These are phyloP conservation scores for Formica aserva DNA, from an alignment of 2,888 invertebrate species.

Conservation along the genomic window DNA sequence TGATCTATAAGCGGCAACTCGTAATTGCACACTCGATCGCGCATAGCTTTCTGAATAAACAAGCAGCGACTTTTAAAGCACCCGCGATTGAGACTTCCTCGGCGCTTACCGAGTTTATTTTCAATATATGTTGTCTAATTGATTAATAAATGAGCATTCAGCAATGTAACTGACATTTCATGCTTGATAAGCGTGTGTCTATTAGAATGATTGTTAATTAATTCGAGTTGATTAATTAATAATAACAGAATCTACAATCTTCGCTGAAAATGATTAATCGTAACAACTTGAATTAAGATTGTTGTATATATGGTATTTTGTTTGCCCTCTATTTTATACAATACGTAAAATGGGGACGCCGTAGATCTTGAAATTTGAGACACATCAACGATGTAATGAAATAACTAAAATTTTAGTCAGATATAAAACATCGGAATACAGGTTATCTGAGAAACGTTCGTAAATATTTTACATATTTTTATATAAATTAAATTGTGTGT, in stretches of 20 bases:
- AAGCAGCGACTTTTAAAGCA: conserved; percentile 22
- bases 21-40: conserved; percentile 33
- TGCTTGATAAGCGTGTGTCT: neutral
- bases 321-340: neutral
- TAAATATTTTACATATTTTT: neutral
- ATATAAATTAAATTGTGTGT: neutral
- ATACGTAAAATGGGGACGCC: neutral
- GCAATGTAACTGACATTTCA: neutral
- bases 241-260: neutral
- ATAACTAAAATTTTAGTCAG: neutral
- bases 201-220: conserved; percentile 29
- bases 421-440: neutral
- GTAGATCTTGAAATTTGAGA: conserved; percentile 8
- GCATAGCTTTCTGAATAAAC: conserved; percentile 24
- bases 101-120: neutral
- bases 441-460: neutral
- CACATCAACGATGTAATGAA: neutral
- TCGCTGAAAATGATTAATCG: neutral
- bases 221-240: neutral
- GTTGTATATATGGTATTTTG: neutral
- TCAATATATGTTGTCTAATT: conserved; percentile 22
- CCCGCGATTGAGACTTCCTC: neutral
- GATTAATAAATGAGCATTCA: conserved; percentile 12
- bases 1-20: conserved; percentile 41
- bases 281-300: conserved; percentile 12